Evolutionary conservation across 2,888 invertebrate genomes (phyloP), one percentile per base, ranked within the genome.

Genomic region (Phengaris alcon): DNA sequence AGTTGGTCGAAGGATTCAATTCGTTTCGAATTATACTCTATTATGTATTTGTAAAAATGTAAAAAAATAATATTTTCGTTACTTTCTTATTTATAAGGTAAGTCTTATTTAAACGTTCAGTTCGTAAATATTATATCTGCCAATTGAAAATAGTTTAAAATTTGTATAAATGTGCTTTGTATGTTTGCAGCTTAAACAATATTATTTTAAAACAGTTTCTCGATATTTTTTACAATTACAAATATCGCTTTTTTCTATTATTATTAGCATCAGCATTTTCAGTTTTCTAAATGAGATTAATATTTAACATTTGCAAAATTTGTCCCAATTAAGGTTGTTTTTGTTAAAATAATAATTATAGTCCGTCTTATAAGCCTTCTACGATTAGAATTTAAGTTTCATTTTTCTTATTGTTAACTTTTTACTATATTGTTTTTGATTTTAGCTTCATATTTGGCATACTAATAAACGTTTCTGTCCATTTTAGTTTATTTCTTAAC

Each of bases 1-100:
- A 84, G 82, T 77, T 87, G 85, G 83, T 86, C 88, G 87, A 84
- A 85, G 90, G 90, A 93, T 91, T 76, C 83, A 86, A 91, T 91
- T 90, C 89, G 51, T 64, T 57, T 22, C 6, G 6, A 13, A 12
- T 10, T 54, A 13, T 54, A 55, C 35, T 46, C 48, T 51, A 74
- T 59, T 64, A 51, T 35, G 35, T 52, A 54, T 59, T 59, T 59
- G 48, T 51, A 59, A 74, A 74, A 64, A 74, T 64, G 59, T 59
- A 74, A 74, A 74, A 74, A 74, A 74, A 35, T 48, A 7, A 51
- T 22, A 57, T 73, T 75, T 74, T 70, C 73, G 70, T 73, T 57
- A 35, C 52, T 72, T 22, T 52, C 10, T 35, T 54, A 54, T 22
- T 52, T 72, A 35, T 46, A 35, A 72, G n/a, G 22, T 13, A 72